A percentile compares a stretch with the other conserved stretches of the same genome.
These are phyloP conservation scores for Phyllopteryx taeniolatus DNA, from an alignment of 2,113 vertebrate genomes.

Conservation along the genomic window DNA sequence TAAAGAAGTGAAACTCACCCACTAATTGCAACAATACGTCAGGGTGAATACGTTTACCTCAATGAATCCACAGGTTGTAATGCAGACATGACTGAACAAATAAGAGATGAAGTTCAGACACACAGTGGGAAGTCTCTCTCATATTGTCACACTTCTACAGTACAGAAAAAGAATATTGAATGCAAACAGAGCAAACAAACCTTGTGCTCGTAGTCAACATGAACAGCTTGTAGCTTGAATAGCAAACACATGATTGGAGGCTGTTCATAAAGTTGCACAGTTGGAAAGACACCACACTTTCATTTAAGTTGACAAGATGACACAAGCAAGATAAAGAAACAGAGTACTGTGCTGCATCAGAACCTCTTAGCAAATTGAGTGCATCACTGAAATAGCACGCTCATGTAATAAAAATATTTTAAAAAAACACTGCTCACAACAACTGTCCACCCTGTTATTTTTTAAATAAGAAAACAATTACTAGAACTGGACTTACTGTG, in stretches of 20 bases:
- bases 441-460: not conserved
- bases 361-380: not conserved
- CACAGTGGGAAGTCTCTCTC: not conserved
- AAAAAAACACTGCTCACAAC: not conserved
- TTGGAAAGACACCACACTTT: not conserved
- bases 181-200: not conserved
- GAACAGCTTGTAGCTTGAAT: not conserved
- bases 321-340: not conserved
- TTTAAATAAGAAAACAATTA: not conserved
- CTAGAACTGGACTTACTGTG: slow-evolving; percentile 35
- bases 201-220: not conserved
- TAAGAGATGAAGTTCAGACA: not conserved
- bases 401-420: slow-evolving; percentile 30
- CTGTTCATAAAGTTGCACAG: not conserved
- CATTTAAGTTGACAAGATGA: not conserved
- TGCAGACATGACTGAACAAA: not conserved
- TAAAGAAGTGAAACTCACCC: not conserved
- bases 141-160: not conserved
- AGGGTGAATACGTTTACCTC: not conserved
- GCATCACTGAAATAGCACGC: slow-evolving; percentile 5
- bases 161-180: not conserved
- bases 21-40: too few species aligned
- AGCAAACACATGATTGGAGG: not conserved
- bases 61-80: not conserved
- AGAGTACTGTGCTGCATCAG: not conserved